phyloP scores from a whole-genome alignment of 2,797 vertebrate species.

The Heteromormyrus szaboi region DNA sequence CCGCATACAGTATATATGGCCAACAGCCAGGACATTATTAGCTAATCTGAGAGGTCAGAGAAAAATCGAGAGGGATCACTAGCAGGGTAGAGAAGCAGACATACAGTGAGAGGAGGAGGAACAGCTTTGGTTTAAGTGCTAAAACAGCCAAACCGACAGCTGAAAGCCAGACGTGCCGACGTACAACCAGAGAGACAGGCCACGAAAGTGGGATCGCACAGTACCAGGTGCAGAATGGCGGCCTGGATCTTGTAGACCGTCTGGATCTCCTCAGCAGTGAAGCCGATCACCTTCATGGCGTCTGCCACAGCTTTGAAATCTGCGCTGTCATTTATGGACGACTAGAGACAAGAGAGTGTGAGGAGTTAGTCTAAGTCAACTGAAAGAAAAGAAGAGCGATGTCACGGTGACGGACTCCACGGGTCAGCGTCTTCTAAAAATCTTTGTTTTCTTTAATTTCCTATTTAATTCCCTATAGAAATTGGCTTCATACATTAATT shows the following conservation, averaged over 20 bases:
- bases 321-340: constrained; percentile 77
- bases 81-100: background rate
- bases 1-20: background rate
- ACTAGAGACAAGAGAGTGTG: constrained; percentile 55
- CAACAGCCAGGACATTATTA: background rate
- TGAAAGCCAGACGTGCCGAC: background rate
- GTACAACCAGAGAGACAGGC: background rate
- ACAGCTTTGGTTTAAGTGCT: background rate
- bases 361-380: background rate
- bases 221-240: constrained; percentile 89
- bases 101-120: background rate
- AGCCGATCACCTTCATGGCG: constrained; percentile 97
- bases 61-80: background rate
- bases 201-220: background rate
- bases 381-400: background rate
- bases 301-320: constrained; percentile 92
- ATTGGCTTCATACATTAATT: background rate
- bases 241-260: constrained; percentile 91
- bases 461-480: background rate
- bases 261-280: constrained; percentile 88
- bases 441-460: background rate
- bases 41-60: background rate
- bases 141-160: background rate
- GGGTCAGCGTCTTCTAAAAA: background rate
- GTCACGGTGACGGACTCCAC: background rate